Conservation (phyloP, 2,888 invertebrate species). For the Drosophila anomelani region DNA sequence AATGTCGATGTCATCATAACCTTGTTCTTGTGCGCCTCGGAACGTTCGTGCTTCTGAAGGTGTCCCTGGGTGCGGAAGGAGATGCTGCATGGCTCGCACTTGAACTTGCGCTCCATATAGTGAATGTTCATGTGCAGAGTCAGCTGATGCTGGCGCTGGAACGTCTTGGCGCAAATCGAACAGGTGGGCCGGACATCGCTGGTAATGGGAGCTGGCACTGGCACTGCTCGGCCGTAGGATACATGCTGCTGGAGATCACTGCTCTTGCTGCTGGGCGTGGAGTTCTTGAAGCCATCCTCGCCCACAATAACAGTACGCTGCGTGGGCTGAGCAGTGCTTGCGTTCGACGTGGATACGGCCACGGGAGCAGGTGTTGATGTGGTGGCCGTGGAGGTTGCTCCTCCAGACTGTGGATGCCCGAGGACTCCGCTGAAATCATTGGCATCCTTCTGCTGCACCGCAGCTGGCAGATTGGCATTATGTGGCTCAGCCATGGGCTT, state of each 20-base stretch:
- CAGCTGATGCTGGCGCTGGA: constrained; percentile 95
- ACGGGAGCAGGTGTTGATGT: constrained; percentile 12
- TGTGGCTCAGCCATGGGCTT: constrained; percentile 69
- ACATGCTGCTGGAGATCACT: constrained; percentile 25
- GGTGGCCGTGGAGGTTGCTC: not conserved
- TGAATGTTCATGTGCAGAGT: constrained; percentile 97
- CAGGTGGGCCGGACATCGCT: constrained; percentile 91
- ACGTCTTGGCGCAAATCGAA: constrained; percentile 95
- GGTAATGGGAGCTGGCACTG: constrained; percentile 73
- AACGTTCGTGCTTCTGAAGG: constrained; percentile 96
- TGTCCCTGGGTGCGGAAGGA: constrained; percentile 96
- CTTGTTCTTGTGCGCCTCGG: constrained; percentile 96
- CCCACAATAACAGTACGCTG: constrained; percentile 86
- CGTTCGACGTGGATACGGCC: not conserved
- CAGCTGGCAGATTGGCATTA: constrained; percentile 78
- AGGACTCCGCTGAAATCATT: constrained; percentile 82
- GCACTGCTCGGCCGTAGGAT: constrained; percentile 46
- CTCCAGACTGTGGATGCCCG: constrained; percentile 44
- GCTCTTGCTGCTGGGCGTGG: constrained; percentile 70
- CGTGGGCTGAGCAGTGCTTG: constrained; percentile 16
- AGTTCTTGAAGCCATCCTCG: constrained; percentile 87
- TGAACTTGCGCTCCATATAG: constrained; percentile 95
- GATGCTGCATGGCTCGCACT: constrained; percentile 95
- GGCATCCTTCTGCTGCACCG: constrained; percentile 81
- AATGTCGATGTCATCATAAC: constrained; percentile 94